Conservation (phyloP, 2,113 vertebrate species). For the Crypturellus undulatus region DNA sequence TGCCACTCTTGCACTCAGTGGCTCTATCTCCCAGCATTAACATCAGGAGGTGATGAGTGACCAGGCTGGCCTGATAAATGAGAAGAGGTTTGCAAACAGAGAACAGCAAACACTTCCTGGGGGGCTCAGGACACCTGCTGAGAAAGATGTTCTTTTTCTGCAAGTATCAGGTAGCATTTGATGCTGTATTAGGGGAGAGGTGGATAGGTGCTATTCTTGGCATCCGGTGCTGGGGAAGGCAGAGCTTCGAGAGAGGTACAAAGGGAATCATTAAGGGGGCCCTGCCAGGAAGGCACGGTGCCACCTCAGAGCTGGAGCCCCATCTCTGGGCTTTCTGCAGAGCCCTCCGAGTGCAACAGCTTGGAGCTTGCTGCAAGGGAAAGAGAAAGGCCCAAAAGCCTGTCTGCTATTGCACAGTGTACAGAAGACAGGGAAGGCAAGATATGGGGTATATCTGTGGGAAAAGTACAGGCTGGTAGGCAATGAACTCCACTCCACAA, state of each 20-base stretch:
- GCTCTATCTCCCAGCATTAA: conserved; percentile 54
- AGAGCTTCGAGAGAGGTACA: not conserved
- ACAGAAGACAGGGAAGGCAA: not conserved
- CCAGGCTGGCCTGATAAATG: conserved; percentile 53
- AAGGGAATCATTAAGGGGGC: not conserved
- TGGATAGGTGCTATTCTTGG: not conserved
- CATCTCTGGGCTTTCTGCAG: not conserved
- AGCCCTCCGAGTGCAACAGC: not conserved
- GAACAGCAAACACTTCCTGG: conserved; percentile 67
- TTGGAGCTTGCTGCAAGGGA: not conserved
- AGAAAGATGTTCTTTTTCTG: conserved; percentile 40
- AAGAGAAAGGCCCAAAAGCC: not conserved
- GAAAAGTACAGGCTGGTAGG: not conserved
- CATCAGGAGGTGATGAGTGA: conserved; percentile 72
- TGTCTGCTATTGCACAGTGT: not conserved
- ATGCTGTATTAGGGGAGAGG: not conserved
- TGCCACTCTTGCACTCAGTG: conserved; percentile 62
- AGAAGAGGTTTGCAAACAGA: conserved; percentile 66
- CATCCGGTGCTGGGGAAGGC: not conserved
- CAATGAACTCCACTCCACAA: not conserved
- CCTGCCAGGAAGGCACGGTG: rapidly evolving
- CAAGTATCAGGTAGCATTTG: conserved; percentile 29
- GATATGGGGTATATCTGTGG: rapidly evolving
- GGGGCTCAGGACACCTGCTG: conserved; percentile 62
- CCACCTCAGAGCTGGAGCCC: not conserved